Base-by-base conservation (phyloP, 2,888 invertebrate species). In the Hydroisotoma schaefferi region DNA sequence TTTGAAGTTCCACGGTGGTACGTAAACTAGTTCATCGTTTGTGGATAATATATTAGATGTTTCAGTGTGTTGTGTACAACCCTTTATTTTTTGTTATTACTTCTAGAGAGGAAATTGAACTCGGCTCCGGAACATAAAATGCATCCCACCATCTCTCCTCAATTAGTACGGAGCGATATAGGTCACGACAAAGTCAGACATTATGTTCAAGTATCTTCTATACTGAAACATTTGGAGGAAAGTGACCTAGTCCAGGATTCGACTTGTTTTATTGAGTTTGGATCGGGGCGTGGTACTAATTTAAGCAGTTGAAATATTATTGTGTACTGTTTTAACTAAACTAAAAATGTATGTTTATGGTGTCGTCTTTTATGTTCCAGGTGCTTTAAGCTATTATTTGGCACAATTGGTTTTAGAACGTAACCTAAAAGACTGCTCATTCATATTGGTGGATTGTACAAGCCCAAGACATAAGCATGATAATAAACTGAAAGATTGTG, bases 211-310 rank as follows among this genome's bases (percentile, higher is more conserved):
- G 86, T 85, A 55, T 85, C 90, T 2, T 85, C 88, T 0, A 78
- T 94, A 61, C 77, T 94, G 59, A 86, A 85, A 40, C 81, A 88
- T 57, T 77, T 89, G 44, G 81, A 87, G 57, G 76, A 79, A 0
- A 80, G 83, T 61, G 78, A 81, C 1, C 79, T 91, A 40, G 77
- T 88, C 1, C 74, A 73, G 12, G 78, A 84, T 10, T 75, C 81
- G 23, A 86, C 87, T 0, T 87, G 88, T 76, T 92, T 84, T 72
- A 82, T 93, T 59, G 94, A 94, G 76, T 86, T 92, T 74, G 93
- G 93, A 0, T 92, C 92, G 12, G 93, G 93, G n/a, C 89, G 88
- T 82, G 93, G 89, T 85, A 74, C 40, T 59, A 52, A 22, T 23
- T 46, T 46, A 46, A 8, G 3, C 12, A 23, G 12, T 4, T 25